Percentiles rank a stretch among this genome's conserved stretches.
Evolutionary conservation across 2,113 vertebrate genomes (phyloP).

Genomic region (Perognathus longimembris): DNA sequence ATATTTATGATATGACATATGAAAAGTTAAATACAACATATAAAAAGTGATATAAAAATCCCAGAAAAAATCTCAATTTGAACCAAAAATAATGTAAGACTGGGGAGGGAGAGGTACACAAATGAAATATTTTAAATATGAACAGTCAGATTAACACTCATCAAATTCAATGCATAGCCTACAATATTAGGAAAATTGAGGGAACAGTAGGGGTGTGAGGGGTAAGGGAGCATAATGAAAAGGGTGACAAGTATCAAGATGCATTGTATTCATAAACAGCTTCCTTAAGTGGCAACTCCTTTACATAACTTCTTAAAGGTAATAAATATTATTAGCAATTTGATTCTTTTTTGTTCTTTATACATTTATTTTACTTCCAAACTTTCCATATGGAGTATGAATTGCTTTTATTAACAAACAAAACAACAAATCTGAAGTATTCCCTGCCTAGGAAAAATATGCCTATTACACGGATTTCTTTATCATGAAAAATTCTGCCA

Average conservation of each 20-base stretch:
- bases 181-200: too few relatives aligned
- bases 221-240: too few relatives aligned
- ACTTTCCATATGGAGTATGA: background rate
- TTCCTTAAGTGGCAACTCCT: too few relatives aligned
- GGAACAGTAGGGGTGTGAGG: too few relatives aligned
- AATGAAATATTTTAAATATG: too few relatives aligned
- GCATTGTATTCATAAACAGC: too few relatives aligned
- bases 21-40: background rate
- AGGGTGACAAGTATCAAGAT: too few relatives aligned
- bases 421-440: background rate
- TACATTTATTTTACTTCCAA: background rate
- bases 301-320: too few relatives aligned
- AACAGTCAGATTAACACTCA: too few relatives aligned
- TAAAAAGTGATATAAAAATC: conserved; percentile 1
- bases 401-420: conserved; percentile 27
- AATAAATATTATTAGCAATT: too few relatives aligned
- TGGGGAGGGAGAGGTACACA: too few relatives aligned
- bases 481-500: background rate
- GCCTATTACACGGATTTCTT: background rate
- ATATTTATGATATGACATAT: background rate
- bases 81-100: background rate
- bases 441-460: conserved; percentile 4
- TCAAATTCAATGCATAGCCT: too few relatives aligned
- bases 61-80: background rate
- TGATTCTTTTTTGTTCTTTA: conserved; percentile 15